Conservation (phyloP, 1,140 invertebrate genomes). For the Artemia franciscana region DNA sequence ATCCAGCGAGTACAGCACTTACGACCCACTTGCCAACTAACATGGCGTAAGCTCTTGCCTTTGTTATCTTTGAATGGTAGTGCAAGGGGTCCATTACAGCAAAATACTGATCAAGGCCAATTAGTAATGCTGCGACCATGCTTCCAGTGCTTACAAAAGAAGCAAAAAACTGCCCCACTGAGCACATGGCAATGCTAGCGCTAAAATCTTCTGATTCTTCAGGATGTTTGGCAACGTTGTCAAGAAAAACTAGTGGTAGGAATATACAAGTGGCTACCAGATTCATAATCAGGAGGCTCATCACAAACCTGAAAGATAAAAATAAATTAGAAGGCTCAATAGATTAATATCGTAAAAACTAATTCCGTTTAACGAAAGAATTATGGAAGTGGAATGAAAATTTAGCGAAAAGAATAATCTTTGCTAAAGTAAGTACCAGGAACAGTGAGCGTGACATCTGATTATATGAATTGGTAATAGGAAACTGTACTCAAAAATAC, state of each 20-base stretch:
- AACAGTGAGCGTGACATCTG: too few relatives aligned
- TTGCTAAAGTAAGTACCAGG: too few relatives aligned
- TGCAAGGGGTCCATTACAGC: slow-evolving; percentile 62
- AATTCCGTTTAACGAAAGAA: too few relatives aligned
- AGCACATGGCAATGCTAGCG: slow-evolving; percentile 19
- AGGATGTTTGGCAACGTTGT: slow-evolving; percentile 15
- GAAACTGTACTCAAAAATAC: too few relatives aligned
- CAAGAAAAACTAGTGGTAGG: slow-evolving; percentile 30
- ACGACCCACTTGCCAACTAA: slow-evolving; percentile 40
- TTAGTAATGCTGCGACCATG: slow-evolving; percentile 46
- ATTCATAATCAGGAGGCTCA: slow-evolving; percentile 39
- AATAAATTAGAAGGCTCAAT: too few relatives aligned
- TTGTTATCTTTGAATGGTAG: slow-evolving; percentile 51
- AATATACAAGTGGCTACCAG: slow-evolving; percentile 33
- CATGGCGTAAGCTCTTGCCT: slow-evolving; percentile 37
- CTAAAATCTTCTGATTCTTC: slow-evolving; percentile 13
- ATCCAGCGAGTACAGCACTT: slow-evolving; percentile 23
- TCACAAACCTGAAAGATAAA: slow-evolving; percentile 39
- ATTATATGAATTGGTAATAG: too few relatives aligned
- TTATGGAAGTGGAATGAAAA: too few relatives aligned
- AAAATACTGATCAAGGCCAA: slow-evolving; percentile 61
- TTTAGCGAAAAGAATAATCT: too few relatives aligned
- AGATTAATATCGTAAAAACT: too few relatives aligned
- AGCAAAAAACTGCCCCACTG: slow-evolving; percentile 25
- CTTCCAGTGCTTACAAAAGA: slow-evolving; percentile 29